Base-by-base conservation (phyloP, 64 coral and sea anemone genomes). In the Actinia tenebrosa region DNA sequence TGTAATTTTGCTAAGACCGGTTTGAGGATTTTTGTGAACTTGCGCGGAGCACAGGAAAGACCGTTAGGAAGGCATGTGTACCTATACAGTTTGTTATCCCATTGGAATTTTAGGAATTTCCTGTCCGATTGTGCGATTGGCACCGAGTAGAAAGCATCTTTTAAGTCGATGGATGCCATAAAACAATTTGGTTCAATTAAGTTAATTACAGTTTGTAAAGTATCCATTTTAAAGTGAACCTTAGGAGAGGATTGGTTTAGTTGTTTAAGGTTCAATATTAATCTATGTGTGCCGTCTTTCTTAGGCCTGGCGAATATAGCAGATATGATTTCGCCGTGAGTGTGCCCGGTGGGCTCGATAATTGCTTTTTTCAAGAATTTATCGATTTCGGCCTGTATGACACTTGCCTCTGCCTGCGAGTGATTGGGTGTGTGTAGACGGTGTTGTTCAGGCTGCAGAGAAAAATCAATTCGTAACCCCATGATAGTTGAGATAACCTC, bases 201-300 rank as follows among this genome's bases (percentile, higher is more conserved):
- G 10, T 90, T 84, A 16, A 58, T 17, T 23, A 90, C 60, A 6
- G 81, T 84, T 14, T 84, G 44, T 14, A 90, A 42, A 17, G 89
- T 90, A 27, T 90, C 89, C 89, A 90, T 85, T 78, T 90, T 90
- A 78, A 90, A 90, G 20, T 90, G 82, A 30, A 75, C 13, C 46
- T 90, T 84, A 19, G 56, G 15, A 1, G 80, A 22, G 25, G 20
- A 83, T 55, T 66, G 3, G 61, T 83, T 89, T 0, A 89, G 80
- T 5, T 61, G 25, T 53, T 89, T 89, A 44, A 89, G 88, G 61
- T 89, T 89, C 44, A 89, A 79, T 8, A 89, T 84, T 16, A 89
- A n/a, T 46, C 79, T 42, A 45, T 89, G 80, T 7, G 27, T 62
- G 10, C 88, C 88, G 64, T 89, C 88, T 56, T 89, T 89, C 66